phyloP scores from a whole-genome alignment of 2,888 invertebrate genomes.

The Agrotis segetum region DNA sequence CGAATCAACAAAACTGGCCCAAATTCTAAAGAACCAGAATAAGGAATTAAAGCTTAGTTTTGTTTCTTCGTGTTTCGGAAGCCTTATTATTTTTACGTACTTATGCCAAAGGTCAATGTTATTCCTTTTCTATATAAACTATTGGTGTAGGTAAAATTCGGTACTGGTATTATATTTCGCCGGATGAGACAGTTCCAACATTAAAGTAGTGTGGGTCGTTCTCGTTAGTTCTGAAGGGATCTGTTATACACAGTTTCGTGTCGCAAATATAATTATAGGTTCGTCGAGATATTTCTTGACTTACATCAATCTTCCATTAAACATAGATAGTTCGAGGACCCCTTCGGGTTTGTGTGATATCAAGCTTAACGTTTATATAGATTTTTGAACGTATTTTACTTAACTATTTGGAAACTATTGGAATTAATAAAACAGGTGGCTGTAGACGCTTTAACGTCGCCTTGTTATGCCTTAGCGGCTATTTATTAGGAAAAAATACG shows the following conservation, averaged over 20 bases:
- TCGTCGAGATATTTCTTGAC: conserved; percentile 41
- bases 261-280: conserved; percentile 18
- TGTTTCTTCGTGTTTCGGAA: conserved; percentile 55
- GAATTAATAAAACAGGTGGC: conserved; percentile 68
- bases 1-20: conserved; percentile 52
- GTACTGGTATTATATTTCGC: conserved; percentile 50
- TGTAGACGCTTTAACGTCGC: conserved; percentile 80
- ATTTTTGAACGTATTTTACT: conserved; percentile 60
- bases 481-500: conserved; percentile 72
- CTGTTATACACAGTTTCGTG: conserved; percentile 13
- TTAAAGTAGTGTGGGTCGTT: conserved; percentile 39
- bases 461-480: conserved; percentile 84
- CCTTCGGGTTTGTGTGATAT: conserved; percentile 66
- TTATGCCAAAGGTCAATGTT: conserved; percentile 66
- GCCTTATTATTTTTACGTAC: conserved; percentile 71
- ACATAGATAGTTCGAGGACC: conserved; percentile 54
- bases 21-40: conserved; percentile 23
- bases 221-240: conserved; percentile 29
- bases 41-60: conserved; percentile 50
- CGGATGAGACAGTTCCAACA: conserved; percentile 36
- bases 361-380: conserved; percentile 59
- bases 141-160: conserved; percentile 44
- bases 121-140: conserved; percentile 59
- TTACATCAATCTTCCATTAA: conserved; percentile 65
- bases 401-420: conserved; percentile 55